Conservation (phyloP, 1,140 invertebrate genomes). For the Brachionus calyciflorus region DNA sequence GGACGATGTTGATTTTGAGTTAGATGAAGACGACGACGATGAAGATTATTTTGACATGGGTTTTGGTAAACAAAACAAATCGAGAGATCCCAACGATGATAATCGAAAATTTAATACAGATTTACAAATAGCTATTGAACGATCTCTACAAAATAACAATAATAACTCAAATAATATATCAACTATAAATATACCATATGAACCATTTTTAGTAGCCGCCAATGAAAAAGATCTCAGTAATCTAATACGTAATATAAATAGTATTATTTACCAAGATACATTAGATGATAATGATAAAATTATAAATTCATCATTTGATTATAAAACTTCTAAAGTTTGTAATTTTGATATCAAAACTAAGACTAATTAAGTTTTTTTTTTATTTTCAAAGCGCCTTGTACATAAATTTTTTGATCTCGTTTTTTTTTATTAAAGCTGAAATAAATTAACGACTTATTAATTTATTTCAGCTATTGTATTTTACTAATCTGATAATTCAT, state of each 20-base stretch:
- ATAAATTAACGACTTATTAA: too few relatives aligned
- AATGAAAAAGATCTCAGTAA: conserved; percentile 19
- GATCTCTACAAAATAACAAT: not conserved
- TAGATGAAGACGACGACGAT: not conserved
- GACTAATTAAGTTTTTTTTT: not conserved
- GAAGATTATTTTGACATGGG: conserved; percentile 34
- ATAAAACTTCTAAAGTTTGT: conserved; percentile 7
- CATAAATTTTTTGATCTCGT: too few relatives aligned
- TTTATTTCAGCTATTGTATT: too few relatives aligned
- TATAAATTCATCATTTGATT: not conserved
- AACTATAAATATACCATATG: conserved; percentile 34
- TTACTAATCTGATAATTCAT: too few relatives aligned
- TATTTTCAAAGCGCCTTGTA: too few relatives aligned
- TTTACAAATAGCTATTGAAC: not conserved
- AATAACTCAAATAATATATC: not conserved
- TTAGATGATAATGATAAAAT: not conserved
- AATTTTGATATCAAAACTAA: conserved; percentile 23
- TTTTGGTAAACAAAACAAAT: not conserved
- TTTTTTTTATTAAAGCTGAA: too few relatives aligned
- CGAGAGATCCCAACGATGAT: not conserved
- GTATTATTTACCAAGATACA: not conserved
- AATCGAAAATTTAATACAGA: not conserved
- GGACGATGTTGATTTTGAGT: not conserved
- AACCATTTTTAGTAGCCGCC: not conserved
- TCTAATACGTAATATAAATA: not conserved